Evolutionary conservation across 2,113 vertebrate genomes (phyloP).

Genomic region (Istiophorus platypterus): DNA sequence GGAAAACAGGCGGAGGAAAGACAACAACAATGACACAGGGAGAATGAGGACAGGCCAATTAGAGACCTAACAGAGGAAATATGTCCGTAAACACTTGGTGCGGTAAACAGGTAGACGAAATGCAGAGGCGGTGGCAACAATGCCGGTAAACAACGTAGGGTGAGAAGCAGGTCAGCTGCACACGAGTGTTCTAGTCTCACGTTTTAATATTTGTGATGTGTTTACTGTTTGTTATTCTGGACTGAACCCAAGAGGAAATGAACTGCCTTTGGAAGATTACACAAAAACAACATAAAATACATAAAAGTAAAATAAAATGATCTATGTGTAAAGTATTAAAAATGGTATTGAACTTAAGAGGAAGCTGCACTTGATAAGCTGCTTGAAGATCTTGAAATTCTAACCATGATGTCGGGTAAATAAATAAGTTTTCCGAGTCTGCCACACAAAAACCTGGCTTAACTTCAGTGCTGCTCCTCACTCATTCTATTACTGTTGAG

Average conservation of each 20-base stretch:
- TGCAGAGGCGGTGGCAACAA: background rate
- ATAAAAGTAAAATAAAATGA: background rate
- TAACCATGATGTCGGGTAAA: no score
- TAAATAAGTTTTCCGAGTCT: no score
- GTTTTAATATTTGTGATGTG: constrained; percentile 14
- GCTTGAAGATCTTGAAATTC: background rate
- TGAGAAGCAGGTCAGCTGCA: background rate
- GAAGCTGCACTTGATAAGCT: background rate
- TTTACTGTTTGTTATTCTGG: constrained; percentile 28
- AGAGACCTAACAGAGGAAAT: constrained; percentile 34
- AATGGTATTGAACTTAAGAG: no score
- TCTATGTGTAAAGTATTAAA: background rate
- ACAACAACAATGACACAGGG: constrained; percentile 11
- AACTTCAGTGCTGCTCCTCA: background rate
- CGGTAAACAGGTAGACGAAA: constrained; percentile 9
- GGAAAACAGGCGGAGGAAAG: constrained; percentile 14
- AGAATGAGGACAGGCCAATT: constrained; percentile 53
- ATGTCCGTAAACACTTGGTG: constrained; percentile 38
- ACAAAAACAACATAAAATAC: background rate
- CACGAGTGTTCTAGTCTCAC: background rate
- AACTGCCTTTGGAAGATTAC: background rate
- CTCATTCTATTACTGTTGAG: background rate
- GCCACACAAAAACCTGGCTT: background rate
- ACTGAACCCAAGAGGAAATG: background rate
- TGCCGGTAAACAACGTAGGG: constrained; percentile 21